Base-by-base conservation (phyloP, 1,140 invertebrate species). In the Thaumetopoea pityocampa region DNA sequence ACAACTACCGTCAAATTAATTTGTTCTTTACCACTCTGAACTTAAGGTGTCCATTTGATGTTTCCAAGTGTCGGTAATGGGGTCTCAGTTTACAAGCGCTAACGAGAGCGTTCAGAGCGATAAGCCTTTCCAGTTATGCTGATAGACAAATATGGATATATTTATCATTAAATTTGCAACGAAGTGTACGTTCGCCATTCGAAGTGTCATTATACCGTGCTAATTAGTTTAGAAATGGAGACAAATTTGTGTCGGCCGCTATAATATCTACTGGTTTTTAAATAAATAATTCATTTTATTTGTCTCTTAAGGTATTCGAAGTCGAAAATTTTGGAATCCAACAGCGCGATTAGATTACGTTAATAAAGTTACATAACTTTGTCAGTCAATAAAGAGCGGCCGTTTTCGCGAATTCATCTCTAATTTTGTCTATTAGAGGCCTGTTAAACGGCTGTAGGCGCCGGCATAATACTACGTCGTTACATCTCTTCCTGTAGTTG, bases 131-230 rank as follows among this genome's bases (percentile, higher is more conserved):
- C 64, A 68, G 79, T 72, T 67, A 67, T 57, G 64, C 68, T 63
- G 76, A 83, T 83, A 83, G 74, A 83, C 79, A 79, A 83, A 83
- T 83, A 83, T 73, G 77, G 79, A 76, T 67, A 63, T 70, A 67
- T 78, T 81, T 83, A 81, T 83, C 76, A 68, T 63, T 51, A 57
- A 58, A 54, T 74, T 81, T 79, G 69, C 73, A 68, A 66, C 67
- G 49, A 33, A 38, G 38, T 43, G 44, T 56, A 58, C 58, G 40
- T 63, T 53, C 58, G 51, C 52, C 34, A 7, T 51, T 60, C 47
- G 62, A 66, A 66, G 67, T 67, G 51, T 72, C 58, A 73, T 78
- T 78, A 72, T 62, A 65, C 42, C 40, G 30, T 30, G 43, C 60
- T 78, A 67, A 78, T 72, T 69, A 72, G 58, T 33, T 59, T 47